phyloP scores from a whole-genome alignment of 1,140 invertebrate genomes.

The Drosophila novamexicana region DNA sequence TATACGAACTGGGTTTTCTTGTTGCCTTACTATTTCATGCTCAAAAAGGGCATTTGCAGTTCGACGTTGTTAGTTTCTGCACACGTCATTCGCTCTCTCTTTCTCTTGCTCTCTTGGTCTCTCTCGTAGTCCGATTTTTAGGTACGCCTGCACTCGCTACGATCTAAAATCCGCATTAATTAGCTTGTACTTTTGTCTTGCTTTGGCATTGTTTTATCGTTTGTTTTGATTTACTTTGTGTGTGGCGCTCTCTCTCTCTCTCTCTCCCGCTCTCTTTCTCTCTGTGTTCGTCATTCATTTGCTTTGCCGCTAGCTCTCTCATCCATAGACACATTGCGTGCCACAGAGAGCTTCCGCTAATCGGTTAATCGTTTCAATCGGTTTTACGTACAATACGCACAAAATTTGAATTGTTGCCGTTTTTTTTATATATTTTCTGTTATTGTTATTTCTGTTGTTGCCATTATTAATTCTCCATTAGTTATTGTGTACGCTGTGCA shows the following conservation, averaged over 20 bases:
- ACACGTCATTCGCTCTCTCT: background rate
- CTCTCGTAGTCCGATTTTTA: background rate
- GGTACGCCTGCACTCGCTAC: conserved; percentile 61
- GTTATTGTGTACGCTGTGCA: conserved; percentile 52
- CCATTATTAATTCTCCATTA: conserved; percentile 43
- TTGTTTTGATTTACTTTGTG: conserved; percentile 25
- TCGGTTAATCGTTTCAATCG: conserved; percentile 50
- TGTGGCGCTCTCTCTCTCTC: background rate
- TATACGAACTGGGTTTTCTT: too few relatives aligned
- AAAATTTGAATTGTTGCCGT: conserved; percentile 33
- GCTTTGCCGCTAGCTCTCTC: conserved; percentile 42
- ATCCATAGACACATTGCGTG: conserved; percentile 2
- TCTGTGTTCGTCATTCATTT: conserved; percentile 6
- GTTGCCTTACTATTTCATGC: background rate
- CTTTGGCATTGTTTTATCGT: conserved; percentile 48
- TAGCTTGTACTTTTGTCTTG: conserved; percentile 27
- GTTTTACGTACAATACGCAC: conserved; percentile 24
- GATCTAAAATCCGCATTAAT: conserved; percentile 31
- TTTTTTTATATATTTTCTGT: background rate
- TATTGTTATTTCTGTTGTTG: background rate
- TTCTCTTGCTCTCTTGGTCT: background rate
- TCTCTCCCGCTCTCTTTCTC: conserved; percentile 27
- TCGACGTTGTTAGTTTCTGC: background rate
- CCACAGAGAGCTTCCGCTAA: conserved; percentile 23
- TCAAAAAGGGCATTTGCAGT: background rate